These are phyloP conservation scores for Melikaiella ostensackeni DNA, from an alignment of 2,888 invertebrate genomes.

Conservation along the genomic window DNA sequence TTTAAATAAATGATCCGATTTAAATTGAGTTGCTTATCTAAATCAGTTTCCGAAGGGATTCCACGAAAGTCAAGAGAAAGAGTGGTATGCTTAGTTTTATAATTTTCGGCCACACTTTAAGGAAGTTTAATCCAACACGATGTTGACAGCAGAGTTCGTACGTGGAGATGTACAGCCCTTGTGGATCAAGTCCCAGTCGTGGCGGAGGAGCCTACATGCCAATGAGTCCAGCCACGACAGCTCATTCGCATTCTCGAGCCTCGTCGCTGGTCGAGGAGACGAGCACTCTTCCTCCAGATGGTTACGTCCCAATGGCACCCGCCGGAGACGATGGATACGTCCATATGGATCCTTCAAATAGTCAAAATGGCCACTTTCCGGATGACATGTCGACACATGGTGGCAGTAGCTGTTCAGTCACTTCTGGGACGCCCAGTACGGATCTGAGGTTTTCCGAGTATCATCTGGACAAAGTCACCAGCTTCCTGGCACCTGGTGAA, in stretches of 20 bases:
- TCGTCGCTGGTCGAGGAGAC: constrained; percentile 81
- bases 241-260: constrained; percentile 81
- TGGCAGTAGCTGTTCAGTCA: constrained; percentile 86
- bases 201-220: constrained; percentile 78
- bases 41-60: not conserved
- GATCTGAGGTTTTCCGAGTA: constrained; percentile 88
- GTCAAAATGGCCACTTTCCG: constrained; percentile 69
- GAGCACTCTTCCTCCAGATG: constrained; percentile 74
- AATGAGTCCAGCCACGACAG: constrained; percentile 77
- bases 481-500: constrained; percentile 83
- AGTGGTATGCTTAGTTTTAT: not conserved
- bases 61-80: not conserved
- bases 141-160: constrained; percentile 75
- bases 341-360: constrained; percentile 80
- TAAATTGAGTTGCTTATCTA: not conserved
- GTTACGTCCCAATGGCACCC: constrained; percentile 86
- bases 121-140: not conserved
- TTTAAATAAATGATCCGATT: not conserved
- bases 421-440: constrained; percentile 90
- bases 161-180: constrained; percentile 79
- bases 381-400: constrained; percentile 80
- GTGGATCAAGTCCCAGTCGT: constrained; percentile 78
- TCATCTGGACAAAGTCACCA: constrained; percentile 88
- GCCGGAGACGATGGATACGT: constrained; percentile 80
- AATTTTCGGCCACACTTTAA: not conserved